Conservation (phyloP, 1,140 invertebrate genomes). For the Cyclargus thomasi region DNA sequence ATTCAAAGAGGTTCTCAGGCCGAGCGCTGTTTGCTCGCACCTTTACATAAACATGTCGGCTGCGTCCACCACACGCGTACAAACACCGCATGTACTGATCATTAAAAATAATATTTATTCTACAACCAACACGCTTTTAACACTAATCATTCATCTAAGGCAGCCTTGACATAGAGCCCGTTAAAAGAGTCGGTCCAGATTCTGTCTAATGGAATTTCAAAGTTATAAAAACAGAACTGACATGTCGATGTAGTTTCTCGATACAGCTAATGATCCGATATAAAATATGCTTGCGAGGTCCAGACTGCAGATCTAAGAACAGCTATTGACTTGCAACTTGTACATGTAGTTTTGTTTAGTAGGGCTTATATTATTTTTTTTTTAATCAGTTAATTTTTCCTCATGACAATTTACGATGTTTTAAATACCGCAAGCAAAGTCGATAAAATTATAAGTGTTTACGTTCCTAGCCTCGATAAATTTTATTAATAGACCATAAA, state of each 20-base stretch:
- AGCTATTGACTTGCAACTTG: too few relatives aligned
- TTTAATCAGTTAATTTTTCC: neutral
- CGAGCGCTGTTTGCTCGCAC: constrained; percentile 23
- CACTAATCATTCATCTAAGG: constrained; percentile 14
- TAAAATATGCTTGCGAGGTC: too few relatives aligned
- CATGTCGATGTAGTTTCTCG: too few relatives aligned
- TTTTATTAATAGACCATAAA: constrained; percentile 1
- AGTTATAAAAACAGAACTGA: neutral
- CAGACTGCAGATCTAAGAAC: too few relatives aligned
- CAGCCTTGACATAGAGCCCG: constrained; percentile 14
- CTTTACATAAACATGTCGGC: constrained; percentile 71
- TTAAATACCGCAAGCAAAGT: neutral
- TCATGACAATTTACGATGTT: neutral
- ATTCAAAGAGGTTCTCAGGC: too few relatives aligned
- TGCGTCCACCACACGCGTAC: constrained; percentile 37
- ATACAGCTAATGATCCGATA: too few relatives aligned
- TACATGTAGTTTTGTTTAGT: too few relatives aligned
- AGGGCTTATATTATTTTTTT: too few relatives aligned
- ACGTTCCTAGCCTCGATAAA: neutral
- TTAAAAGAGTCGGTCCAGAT: neutral
- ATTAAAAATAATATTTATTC: constrained; percentile 72
- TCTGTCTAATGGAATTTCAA: neutral
- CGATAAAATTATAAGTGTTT: neutral
- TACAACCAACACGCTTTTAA: constrained; percentile 38
- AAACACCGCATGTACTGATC: constrained; percentile 64